Evolutionary conservation across 2,113 vertebrate species (phyloP), one percentile per base, ranked within the genome.

Genomic region (Motacilla alba): DNA sequence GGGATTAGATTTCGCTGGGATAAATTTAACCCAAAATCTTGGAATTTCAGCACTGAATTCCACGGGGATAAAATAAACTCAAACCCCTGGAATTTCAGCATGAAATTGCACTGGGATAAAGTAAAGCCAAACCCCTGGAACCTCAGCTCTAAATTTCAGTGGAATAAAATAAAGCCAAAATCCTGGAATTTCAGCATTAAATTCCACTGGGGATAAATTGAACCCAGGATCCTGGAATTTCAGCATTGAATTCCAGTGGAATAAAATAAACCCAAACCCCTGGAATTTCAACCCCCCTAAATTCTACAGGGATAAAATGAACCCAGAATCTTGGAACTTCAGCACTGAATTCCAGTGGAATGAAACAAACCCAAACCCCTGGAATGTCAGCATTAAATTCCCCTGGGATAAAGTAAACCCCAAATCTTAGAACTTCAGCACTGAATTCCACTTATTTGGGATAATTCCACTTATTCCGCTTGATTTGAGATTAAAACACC

Each of bases 121-220:
- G 39, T n/a, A 35, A 10, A 37, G 4, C 30, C 62, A 15, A 30
- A 69, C 24, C 46, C 30, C 23, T 6, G 8, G 8, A 39, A 77
- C 0, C 0, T 19, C 35, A 78, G 33, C 33, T 8, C 15, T 9
- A 4, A 53, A 75, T 46, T 37, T 10, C 24, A 41, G 13, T 8
- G 10, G 69, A 14, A 63, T 20, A 31, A 70, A 46, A 50, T 5
- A 0, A 85, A 69, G n/a, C 21, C n/a, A 16, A 35, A 66, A 21
- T 2, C 23, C 4, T 56, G 31, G 19, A 76, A 37, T 3, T 3
- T 59, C 33, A 47, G 19, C 8, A 11, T 0, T 2, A 2, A 41
- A 50, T 62, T 62, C 6, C 17, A 41, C 2, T 7, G 37, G 14
- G 14, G 7, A 27, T 64, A 52, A 63, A 50, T 41, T 31, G 0